Percentiles rank a stretch among this genome's conserved stretches.
These are phyloP conservation scores for Pseudobourletiella spinata DNA, from an alignment of 1,140 invertebrate genomes.

Conservation along the genomic window DNA sequence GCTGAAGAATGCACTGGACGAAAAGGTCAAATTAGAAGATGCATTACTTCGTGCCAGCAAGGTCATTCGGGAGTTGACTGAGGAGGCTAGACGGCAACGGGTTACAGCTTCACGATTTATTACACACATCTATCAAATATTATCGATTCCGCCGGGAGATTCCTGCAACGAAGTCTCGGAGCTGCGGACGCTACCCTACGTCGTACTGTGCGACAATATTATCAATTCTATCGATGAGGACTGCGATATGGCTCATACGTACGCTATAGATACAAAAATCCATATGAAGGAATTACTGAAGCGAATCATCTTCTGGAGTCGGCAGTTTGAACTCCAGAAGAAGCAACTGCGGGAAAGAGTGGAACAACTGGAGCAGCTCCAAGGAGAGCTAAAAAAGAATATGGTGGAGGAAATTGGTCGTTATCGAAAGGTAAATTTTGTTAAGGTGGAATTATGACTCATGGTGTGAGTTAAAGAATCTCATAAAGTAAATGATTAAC, in stretches of 20 bases:
- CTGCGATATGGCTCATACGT: neutral
- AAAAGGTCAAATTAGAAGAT: neutral
- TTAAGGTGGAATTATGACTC: neutral
- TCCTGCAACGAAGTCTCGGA: neutral
- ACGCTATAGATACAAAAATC: slow-evolving; percentile 1
- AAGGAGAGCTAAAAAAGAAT: neutral
- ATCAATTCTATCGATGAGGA: slow-evolving; percentile 3
- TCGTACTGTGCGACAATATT: neutral
- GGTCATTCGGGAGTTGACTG: neutral
- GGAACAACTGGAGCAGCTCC: neutral
- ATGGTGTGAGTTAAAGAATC: neutral
- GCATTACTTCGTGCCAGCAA: neutral
- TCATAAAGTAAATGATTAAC: neutral
- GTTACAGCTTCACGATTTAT: neutral
- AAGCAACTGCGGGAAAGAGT: neutral
- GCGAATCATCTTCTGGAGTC: slow-evolving; percentile 1
- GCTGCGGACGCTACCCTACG: neutral
- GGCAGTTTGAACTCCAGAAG: slow-evolving; percentile 4
- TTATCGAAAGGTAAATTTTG: neutral
- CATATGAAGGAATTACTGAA: slow-evolving; percentile 8
- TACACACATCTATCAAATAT: slow-evolving; percentile 4
- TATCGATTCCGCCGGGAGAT: slow-evolving; percentile 2
- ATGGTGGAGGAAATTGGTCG: neutral
- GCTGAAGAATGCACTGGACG: slow-evolving; percentile 1
- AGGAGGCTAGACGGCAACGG: neutral